Conservation (phyloP, 2,113 vertebrate genomes). For the Guaruba guarouba region DNA sequence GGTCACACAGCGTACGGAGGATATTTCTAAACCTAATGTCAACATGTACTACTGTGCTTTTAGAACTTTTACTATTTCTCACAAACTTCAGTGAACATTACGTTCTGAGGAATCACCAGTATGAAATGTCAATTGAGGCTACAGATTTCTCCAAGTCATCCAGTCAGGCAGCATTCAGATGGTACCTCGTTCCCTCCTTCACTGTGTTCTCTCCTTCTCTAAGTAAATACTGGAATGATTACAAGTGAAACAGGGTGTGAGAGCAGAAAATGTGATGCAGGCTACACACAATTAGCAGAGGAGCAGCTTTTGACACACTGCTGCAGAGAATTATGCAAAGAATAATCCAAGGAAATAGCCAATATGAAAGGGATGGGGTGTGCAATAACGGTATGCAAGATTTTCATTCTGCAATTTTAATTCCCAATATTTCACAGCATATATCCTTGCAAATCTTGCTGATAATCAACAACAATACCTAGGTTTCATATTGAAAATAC, state of each 20-base stretch:
- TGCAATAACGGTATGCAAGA: fast-evolving
- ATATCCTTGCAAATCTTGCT: neutral
- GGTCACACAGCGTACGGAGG: neutral
- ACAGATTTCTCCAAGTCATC: constrained; percentile 11
- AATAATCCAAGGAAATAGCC: neutral
- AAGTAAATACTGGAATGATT: constrained; percentile 49
- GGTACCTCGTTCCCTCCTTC: neutral
- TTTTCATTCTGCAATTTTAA: neutral
- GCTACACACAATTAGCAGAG: constrained; percentile 17
- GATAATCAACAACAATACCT: neutral
- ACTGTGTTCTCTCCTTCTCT: constrained; percentile 38
- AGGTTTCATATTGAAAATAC: neutral
- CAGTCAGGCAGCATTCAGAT: constrained; percentile 9
- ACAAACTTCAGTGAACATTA: neutral
- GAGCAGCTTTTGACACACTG: neutral
- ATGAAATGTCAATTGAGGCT: constrained; percentile 32
- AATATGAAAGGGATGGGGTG: neutral
- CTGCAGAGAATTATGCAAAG: neutral
- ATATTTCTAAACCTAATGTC: neutral
- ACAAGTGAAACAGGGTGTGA: constrained; percentile 20
- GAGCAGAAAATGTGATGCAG: constrained; percentile 13
- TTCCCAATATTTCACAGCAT: neutral
- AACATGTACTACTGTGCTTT: neutral
- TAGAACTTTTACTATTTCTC: neutral
- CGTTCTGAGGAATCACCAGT: neutral